These are phyloP conservation scores for Embidobia sp. DNA, from an alignment of 2,888 invertebrate genomes.

Conservation along the genomic window DNA sequence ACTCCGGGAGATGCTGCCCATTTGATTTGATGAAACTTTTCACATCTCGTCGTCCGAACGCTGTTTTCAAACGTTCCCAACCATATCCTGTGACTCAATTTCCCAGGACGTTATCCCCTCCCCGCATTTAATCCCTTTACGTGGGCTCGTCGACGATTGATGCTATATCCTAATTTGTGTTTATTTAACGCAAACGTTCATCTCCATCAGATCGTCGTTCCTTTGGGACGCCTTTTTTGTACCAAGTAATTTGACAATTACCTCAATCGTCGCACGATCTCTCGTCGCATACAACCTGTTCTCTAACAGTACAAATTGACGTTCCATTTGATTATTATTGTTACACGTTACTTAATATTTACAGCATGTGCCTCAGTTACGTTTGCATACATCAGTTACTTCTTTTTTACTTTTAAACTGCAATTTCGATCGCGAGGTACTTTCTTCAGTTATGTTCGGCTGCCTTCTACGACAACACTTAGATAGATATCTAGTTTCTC, in stretches of 20 bases:
- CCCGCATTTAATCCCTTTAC: conserved; percentile 5
- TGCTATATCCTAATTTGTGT: conserved; percentile 3
- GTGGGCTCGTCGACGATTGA: conserved; percentile 35
- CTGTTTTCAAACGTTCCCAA: conserved; percentile 61
- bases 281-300: conserved; percentile 1
- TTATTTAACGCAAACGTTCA: background rate
- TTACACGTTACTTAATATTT: conserved; percentile 40
- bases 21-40: conserved; percentile 79
- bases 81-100: conserved; percentile 4
- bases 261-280: conserved; percentile 7
- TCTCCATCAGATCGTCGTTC: background rate
- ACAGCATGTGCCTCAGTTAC: conserved; percentile 36
- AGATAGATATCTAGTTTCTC: too few relatives aligned
- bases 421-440: too few relatives aligned
- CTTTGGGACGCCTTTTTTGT: background rate
- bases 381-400: conserved; percentile 32
- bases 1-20: conserved; percentile 76
- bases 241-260: background rate
- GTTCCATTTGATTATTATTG: conserved; percentile 39
- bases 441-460: too few relatives aligned
- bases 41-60: conserved; percentile 66
- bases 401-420: background rate
- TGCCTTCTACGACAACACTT: too few relatives aligned
- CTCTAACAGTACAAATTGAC: conserved; percentile 19
- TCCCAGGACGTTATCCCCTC: conserved; percentile 11